Conservation (phyloP, 2,113 vertebrate genomes). For the Acanthisitta chloris region DNA sequence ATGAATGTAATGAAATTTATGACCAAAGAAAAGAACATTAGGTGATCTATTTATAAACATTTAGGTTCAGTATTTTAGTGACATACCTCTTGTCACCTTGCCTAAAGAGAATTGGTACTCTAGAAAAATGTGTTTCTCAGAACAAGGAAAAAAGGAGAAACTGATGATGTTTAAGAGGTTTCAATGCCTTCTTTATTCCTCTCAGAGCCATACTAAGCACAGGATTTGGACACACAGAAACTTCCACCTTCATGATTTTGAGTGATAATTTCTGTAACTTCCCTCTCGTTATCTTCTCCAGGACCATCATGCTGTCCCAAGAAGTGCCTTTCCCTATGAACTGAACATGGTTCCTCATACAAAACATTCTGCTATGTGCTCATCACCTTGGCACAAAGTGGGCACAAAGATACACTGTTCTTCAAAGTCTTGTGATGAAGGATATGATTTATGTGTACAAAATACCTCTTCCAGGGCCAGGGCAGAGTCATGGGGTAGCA, state of each 20-base stretch:
- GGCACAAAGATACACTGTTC: accelerated
- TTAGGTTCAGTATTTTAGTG: neutral
- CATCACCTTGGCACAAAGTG: neutral
- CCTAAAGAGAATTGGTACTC: neutral
- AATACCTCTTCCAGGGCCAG: accelerated
- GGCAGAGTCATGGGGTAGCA: neutral
- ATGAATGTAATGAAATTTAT: neutral
- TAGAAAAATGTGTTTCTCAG: neutral
- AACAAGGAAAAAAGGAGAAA: neutral
- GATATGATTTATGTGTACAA: neutral
- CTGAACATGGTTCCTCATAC: neutral
- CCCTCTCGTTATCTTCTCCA: neutral
- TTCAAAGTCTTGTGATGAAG: neutral
- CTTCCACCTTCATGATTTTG: neutral
- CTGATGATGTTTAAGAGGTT: neutral
- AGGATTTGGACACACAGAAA: neutral
- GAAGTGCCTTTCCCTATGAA: neutral
- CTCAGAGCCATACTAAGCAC: neutral
- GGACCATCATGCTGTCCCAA: neutral
- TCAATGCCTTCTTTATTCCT: neutral
- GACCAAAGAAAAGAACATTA: neutral
- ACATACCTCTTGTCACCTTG: neutral
- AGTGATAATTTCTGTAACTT: neutral
- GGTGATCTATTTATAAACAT: neutral
- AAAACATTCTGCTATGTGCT: neutral